Evolutionary conservation across 2,113 vertebrate genomes (phyloP).

Genomic region (Rhodinocichla rosea): DNA sequence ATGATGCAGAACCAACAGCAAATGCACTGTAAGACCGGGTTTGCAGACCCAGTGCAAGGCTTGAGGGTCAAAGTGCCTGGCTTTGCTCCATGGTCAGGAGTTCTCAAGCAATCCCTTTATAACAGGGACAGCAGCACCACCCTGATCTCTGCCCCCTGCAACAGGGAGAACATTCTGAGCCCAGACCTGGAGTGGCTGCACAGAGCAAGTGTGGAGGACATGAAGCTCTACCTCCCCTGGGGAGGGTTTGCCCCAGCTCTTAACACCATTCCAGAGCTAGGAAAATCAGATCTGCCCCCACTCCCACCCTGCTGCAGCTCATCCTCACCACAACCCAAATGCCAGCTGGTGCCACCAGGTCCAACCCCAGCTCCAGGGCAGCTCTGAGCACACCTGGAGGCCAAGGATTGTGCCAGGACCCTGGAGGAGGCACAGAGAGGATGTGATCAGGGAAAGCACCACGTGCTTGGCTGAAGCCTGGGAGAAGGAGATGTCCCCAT

Average conservation of each 20-base stretch:
- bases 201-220: background rate
- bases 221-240: background rate
- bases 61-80: accelerated
- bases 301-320: background rate
- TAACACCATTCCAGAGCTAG: background rate
- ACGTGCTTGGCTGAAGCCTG: background rate
- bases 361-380: accelerated
- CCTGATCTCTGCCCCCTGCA: too few species aligned
- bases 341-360: background rate
- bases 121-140: background rate
- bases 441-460: background rate
- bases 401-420: background rate
- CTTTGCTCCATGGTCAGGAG: background rate
- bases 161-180: accelerated
- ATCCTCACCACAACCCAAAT: background rate
- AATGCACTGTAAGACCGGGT: background rate
- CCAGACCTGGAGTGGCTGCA: background rate
- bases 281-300: background rate
- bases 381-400: background rate
- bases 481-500: background rate
- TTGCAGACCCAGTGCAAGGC: background rate
- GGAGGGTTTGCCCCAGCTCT: background rate
- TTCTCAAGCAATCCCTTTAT: background rate
- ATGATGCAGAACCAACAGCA: background rate
- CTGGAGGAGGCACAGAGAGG: background rate